These are phyloP conservation scores for Coecobrya sp. DNA, from an alignment of 2,888 invertebrate species.

Conservation along the genomic window DNA sequence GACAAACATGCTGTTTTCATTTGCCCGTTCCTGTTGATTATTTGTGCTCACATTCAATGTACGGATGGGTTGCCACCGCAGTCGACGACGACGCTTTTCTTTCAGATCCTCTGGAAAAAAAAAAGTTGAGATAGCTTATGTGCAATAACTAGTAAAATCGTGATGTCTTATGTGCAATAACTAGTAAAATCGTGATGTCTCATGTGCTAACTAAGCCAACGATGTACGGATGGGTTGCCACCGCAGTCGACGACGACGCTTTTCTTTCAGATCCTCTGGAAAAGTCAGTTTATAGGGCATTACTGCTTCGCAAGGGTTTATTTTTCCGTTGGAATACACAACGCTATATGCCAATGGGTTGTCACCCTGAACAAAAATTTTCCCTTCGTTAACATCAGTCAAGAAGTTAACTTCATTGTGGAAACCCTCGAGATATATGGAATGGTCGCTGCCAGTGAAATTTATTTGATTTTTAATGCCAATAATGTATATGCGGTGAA, in stretches of 20 bases:
- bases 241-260: constrained; percentile 3
- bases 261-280: neutral
- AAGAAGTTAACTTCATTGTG: constrained; percentile 30
- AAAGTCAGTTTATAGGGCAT: constrained; percentile 9
- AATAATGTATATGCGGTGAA: constrained; percentile 36
- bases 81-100: neutral
- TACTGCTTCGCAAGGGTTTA: neutral
- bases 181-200: too few relatives aligned
- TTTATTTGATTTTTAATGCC: constrained; percentile 45
- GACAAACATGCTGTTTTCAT: too few relatives aligned
- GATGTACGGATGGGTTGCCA: constrained; percentile 23
- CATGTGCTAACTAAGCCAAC: too few relatives aligned
- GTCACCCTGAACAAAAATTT: neutral
- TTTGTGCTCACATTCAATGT: too few relatives aligned
- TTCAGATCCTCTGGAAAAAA: too few relatives aligned
- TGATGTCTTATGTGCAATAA: too few relatives aligned
- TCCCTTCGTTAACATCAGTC: neutral
- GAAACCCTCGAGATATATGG: constrained; percentile 43
- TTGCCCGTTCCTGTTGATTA: too few relatives aligned
- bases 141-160: too few relatives aligned
- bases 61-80: constrained; percentile 30
- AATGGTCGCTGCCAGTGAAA: neutral
- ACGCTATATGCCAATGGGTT: neutral
- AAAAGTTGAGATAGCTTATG: too few relatives aligned
- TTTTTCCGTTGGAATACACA: neutral